Base-by-base conservation (phyloP, 2,888 invertebrate species). In the Psylliodes chrysocephalus region DNA sequence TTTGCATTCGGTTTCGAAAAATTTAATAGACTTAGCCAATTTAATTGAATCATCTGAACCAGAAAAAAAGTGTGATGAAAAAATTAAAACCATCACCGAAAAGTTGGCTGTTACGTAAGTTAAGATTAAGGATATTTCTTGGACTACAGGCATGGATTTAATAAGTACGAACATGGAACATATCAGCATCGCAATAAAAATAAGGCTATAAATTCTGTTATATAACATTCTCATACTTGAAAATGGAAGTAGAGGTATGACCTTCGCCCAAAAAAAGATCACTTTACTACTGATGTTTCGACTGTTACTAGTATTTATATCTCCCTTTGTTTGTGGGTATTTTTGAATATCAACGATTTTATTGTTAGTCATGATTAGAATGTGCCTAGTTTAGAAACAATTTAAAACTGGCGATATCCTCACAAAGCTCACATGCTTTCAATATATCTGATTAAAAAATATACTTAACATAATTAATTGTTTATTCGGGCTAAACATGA, bases 281-380 rank as follows among this genome's bases (percentile, higher is more conserved):
- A 49, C 15, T 49, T 49, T 49, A 28, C 8, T 28, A 28, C 28
- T 30, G n/a, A n/a, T n/a, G n/a, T n/a, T n/a, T n/a, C n/a, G n/a
- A n/a, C n/a, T n/a, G 1, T 12, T 17, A 19, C 44, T 14, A 2
- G n/a, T 44, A 7, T 25, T 14, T 25, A 44, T 17, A 1, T 5
- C 7, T 8, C 8, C 10, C 10, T 6, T 8, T 8, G 3, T 22
- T 22, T 8, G 3, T 2, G 30, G 8, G 1, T 8, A 8, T 10
- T 30, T 6, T 8, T 10, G 7, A 30, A 30, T 8, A 30, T 5
- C 8, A 30, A 22, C 22, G 6, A 22, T 22, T 22, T 22, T 22
- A 22, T 22, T 22, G 6, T 22, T 22, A 2, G 22, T 22, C 2
- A 22, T 2, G 6, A 6, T 22, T 4, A 4, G 22, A 2, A 22